phyloP scores from a whole-genome alignment of 2,113 vertebrate genomes.

The Heterocephalus glaber region DNA sequence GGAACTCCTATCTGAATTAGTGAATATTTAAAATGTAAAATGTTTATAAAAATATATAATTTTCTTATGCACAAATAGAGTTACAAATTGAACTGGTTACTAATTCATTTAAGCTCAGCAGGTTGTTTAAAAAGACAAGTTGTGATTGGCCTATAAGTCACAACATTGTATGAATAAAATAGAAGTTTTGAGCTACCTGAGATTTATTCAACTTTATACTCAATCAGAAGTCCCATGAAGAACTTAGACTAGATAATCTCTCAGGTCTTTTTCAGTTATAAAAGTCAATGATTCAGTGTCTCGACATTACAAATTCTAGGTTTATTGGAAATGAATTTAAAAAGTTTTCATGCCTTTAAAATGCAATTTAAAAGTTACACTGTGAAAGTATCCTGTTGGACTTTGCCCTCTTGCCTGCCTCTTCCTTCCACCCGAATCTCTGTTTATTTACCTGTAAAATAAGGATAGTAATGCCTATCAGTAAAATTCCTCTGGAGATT shows the following conservation, averaged over 20 bases:
- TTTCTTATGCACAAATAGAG: neutral
- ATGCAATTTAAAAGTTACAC: slow-evolving; percentile 32
- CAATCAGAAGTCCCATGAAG: slow-evolving; percentile 51
- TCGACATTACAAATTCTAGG: slow-evolving; percentile 25
- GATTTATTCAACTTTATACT: slow-evolving; percentile 61
- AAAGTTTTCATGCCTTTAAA: slow-evolving; percentile 54
- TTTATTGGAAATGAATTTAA: slow-evolving; percentile 56
- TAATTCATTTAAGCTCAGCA: slow-evolving; percentile 42
- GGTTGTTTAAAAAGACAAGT: slow-evolving; percentile 40
- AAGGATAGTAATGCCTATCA: neutral
- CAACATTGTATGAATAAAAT: slow-evolving; percentile 38
- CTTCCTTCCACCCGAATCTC: neutral
- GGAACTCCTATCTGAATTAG: neutral
- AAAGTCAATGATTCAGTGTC: slow-evolving; percentile 60
- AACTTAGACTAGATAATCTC: slow-evolving; percentile 21
- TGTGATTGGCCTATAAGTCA: slow-evolving; percentile 53
- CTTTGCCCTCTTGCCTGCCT: neutral
- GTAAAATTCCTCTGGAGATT: neutral
- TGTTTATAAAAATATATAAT: slow-evolving; percentile 31
- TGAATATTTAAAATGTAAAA: slow-evolving; percentile 51
- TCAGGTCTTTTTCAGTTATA: slow-evolving; percentile 52
- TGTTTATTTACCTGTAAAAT: neutral
- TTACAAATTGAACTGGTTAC: neutral
- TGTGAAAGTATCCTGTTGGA: neutral
- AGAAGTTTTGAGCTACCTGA: slow-evolving; percentile 46